Conservation (phyloP, 2,888 invertebrate genomes). For the Hoplodrina blanda region DNA sequence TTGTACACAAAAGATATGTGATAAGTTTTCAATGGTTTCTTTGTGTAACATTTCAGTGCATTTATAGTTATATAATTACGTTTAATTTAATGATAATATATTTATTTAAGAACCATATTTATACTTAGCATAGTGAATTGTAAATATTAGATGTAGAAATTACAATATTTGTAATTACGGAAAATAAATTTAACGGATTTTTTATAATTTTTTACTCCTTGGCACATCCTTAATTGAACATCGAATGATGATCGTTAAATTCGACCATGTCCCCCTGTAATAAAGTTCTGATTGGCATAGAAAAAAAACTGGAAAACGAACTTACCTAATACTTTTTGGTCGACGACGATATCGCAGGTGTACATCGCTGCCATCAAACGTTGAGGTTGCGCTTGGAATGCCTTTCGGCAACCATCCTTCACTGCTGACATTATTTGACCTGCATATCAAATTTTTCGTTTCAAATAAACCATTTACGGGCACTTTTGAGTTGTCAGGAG, state of each 20-base stretch:
- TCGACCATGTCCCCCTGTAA: neutral
- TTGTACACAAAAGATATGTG: slow-evolving; percentile 87
- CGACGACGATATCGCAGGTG: slow-evolving; percentile 94
- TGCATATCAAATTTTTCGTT: slow-evolving; percentile 57
- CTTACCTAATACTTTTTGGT: slow-evolving; percentile 97
- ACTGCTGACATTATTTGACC: slow-evolving; percentile 98
- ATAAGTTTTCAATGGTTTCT: slow-evolving; percentile 81
- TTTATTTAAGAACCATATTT: slow-evolving; percentile 86
- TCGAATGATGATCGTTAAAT: neutral
- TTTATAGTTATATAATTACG: slow-evolving; percentile 76
- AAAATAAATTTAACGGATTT: slow-evolving; percentile 79
- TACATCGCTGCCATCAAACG: slow-evolving; percentile 99
- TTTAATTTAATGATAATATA: slow-evolving; percentile 72
- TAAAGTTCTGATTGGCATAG: slow-evolving; percentile 14
- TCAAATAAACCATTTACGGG: no score
- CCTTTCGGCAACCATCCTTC: slow-evolving; percentile 96
- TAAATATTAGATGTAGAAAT: slow-evolving; percentile 87
- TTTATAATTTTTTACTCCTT: slow-evolving; percentile 50
- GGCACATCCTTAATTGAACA: neutral
- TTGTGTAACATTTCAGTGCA: slow-evolving; percentile 85
- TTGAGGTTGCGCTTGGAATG: slow-evolving; percentile 97
- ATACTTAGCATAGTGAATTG: slow-evolving; percentile 81
- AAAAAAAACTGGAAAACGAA: slow-evolving; percentile 60
- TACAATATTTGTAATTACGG: slow-evolving; percentile 88
- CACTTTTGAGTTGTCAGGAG: no score